Evolutionary conservation across 2,113 vertebrate species (phyloP), one percentile per base, ranked within the genome.

Genomic region (Pardalotus punctatus): DNA sequence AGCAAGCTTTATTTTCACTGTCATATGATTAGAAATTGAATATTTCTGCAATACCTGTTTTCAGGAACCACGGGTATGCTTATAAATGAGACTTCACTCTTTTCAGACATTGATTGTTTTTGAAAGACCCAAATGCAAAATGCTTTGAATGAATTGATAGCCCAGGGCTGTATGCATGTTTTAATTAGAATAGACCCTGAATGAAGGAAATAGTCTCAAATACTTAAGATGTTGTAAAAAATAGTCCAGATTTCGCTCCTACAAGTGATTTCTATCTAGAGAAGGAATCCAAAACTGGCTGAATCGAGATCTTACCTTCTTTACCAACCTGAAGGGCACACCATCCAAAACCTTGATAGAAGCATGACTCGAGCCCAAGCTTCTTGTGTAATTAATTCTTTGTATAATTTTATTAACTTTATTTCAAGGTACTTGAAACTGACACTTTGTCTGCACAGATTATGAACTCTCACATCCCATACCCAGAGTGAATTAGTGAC

Each of bases 341-440:
- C 14, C 0, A 0, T 57, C 74, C 40, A 80, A 90, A 95, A 56
- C 17, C 3, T 20, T 35, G 40, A 83, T 45, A 18, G 48, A 86
- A 93, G 5, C 11, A 71, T 0, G 0, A 35, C 48, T 67, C 56
- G 12, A 83, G 33, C 11, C 29, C 0, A 13, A 62, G 15, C 0
- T 48, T 88, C 81, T 80, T 11, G 38, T 61, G 12, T 9, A 69
- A 78, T 40, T 83, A 7, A 36, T 83, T 82, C 3, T 35, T 51
- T 50, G 24, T 27, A 56, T 74, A 29, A 88, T 70, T 90, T 70
- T 53, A 83, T 88, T 88, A 66, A 54, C 6, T 72, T 62, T 19
- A 51, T 71, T 93, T 67, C 54, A 64, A 83, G 31, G 11, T 70
- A 38, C 10, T 81, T 86, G 38, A 51, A 81, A 58, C 9, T 38